These are phyloP conservation scores for Drosophila cognata DNA, from an alignment of 2,888 invertebrate species.

Conservation along the genomic window DNA sequence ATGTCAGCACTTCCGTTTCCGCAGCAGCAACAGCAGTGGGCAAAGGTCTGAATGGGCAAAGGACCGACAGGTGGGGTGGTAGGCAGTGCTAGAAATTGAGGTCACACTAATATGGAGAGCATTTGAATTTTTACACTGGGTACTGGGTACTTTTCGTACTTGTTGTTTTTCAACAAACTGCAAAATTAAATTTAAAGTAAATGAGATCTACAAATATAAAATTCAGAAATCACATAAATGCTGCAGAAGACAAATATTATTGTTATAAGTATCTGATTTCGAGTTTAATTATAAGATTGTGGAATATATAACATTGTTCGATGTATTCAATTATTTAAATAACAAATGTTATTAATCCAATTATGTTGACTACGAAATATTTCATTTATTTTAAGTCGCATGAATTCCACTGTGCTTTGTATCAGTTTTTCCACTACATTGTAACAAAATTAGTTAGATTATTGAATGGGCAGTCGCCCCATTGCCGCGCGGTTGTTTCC, in stretches of 20 bases:
- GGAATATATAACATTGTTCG: too few species aligned
- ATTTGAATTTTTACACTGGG: constrained; percentile 49
- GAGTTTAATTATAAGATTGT: too few species aligned
- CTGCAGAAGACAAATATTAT: not conserved
- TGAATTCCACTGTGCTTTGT: constrained; percentile 35
- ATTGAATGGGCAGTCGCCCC: constrained; percentile 44
- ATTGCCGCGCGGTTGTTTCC: constrained; percentile 27
- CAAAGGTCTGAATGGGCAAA: not conserved
- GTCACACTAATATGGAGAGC: constrained; percentile 64
- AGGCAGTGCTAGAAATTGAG: constrained; percentile 47
- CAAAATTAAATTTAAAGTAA: not conserved
- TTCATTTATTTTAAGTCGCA: not conserved
- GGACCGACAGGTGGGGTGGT: not conserved
- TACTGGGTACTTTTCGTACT: not conserved
- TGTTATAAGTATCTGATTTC: not conserved
- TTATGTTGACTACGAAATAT: not conserved
- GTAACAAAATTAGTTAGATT: constrained; percentile 64
- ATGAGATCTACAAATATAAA: not conserved
- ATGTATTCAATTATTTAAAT: not conserved
- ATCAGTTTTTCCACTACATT: constrained; percentile 21
- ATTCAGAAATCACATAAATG: not conserved
- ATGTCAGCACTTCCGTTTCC: constrained; percentile 78
- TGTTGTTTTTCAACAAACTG: not conserved
- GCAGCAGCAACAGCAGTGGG: constrained; percentile 36
- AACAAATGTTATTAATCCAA: not conserved